Evolutionary conservation across 2,797 vertebrate species (phyloP).

Genomic region (Thripadectes ignobilis): DNA sequence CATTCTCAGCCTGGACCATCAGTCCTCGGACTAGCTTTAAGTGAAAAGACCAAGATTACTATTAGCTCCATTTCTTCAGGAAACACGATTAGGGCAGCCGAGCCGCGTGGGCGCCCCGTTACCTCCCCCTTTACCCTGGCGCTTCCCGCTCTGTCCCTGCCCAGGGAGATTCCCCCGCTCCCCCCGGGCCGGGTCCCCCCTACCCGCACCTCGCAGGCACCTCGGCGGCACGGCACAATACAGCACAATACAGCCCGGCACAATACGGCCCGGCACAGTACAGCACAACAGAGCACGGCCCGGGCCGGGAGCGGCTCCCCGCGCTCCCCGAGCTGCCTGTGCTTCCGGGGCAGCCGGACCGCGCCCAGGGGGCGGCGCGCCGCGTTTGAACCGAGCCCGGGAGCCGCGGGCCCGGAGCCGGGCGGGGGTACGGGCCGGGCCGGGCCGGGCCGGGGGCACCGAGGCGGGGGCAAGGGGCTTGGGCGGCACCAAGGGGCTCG

Average conservation of each 20-base stretch:
- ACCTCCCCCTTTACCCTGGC: too few species aligned
- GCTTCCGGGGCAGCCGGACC: too few species aligned
- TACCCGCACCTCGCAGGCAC: not conserved
- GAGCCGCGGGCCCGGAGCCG: not conserved
- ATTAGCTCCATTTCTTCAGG: not conserved
- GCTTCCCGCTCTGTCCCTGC: not conserved
- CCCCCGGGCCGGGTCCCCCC: accelerated
- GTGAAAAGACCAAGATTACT: accelerated
- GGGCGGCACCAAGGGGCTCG: too few species aligned
- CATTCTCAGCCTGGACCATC: not conserved
- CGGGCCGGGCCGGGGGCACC: too few species aligned
- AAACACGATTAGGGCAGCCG: not conserved
- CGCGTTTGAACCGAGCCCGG: not conserved
- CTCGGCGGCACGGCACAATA: accelerated
- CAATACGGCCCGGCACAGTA: too few species aligned
- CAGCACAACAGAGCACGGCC: too few species aligned
- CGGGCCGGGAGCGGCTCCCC: too few species aligned
- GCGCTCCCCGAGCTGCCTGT: too few species aligned
- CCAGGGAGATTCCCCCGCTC: not conserved
- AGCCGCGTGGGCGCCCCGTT: not conserved
- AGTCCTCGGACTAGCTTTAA: too few species aligned
- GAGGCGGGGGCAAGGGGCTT: too few species aligned
- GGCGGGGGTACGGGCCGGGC: not conserved
- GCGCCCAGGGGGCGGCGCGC: conserved; percentile 27
- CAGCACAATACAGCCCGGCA: too few species aligned